These are phyloP conservation scores for Iphiclides podalirius DNA, from an alignment of 2,888 invertebrate species.

Conservation along the genomic window DNA sequence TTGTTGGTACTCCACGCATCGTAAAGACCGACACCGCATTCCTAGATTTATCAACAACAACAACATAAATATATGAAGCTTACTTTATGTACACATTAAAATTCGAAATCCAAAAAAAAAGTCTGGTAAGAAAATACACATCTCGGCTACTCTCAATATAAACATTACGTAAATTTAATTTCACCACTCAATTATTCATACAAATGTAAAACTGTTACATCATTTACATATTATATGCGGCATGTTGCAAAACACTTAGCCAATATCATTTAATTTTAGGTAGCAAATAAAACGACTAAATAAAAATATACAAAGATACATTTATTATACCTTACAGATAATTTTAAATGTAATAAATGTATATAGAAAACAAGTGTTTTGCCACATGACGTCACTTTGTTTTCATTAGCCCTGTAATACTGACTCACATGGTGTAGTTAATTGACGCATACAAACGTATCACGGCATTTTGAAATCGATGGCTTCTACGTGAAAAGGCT, in stretches of 20 bases:
- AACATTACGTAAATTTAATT: slow-evolving; percentile 14
- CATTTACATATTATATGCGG: slow-evolving; percentile 22
- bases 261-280: too few relatives aligned
- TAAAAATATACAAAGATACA: too few relatives aligned
- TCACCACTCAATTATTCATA: slow-evolving; percentile 33
- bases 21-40: slow-evolving; percentile 10
- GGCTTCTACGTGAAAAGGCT: not conserved
- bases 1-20: not conserved
- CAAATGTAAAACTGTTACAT: slow-evolving; percentile 22
- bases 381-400: slow-evolving; percentile 14
- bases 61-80: slow-evolving; percentile 49
- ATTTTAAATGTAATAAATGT: too few relatives aligned
- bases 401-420: slow-evolving; percentile 70
- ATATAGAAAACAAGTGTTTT: too few relatives aligned
- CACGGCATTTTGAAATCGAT: not conserved
- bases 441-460: slow-evolving; percentile 53
- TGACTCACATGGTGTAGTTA: slow-evolving; percentile 59
- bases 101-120: slow-evolving; percentile 38
- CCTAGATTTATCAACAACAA: slow-evolving; percentile 27
- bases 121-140: slow-evolving; percentile 30
- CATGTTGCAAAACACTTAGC: slow-evolving; percentile 22
- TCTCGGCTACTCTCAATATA: slow-evolving; percentile 20
- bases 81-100: slow-evolving; percentile 52
- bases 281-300: too few relatives aligned
- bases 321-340: too few relatives aligned